Percentiles rank a stretch among this genome's conserved stretches.
Evolutionary conservation across 2,797 vertebrate genomes (phyloP).

Genomic region (Parambassis ranga): DNA sequence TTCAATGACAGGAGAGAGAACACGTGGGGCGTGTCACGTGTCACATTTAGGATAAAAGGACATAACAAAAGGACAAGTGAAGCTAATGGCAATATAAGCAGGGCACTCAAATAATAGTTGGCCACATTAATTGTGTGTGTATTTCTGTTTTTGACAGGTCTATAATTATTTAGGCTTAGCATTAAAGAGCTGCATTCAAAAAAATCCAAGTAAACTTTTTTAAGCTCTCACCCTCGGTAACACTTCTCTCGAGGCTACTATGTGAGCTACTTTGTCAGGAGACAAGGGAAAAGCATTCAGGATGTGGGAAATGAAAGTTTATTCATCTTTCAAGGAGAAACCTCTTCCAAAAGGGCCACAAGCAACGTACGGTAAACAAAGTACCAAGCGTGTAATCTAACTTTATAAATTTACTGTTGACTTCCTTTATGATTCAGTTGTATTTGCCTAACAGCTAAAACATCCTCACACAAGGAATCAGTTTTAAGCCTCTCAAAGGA

Average conservation of each 20-base stretch:
- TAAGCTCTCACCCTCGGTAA: neutral
- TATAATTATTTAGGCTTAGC: neutral
- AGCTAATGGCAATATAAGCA: no score
- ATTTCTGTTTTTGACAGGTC: neutral
- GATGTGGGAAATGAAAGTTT: constrained; percentile 25
- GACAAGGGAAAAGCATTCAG: constrained; percentile 19
- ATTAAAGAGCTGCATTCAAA: neutral
- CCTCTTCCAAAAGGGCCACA: constrained; percentile 23
- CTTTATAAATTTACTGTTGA: constrained; percentile 42
- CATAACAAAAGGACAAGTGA: no score
- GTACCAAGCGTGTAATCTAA: constrained; percentile 47
- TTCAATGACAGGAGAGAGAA: no score
- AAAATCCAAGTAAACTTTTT: neutral
- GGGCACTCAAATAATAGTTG: no score
- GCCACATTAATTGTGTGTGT: neutral
- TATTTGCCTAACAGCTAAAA: constrained; percentile 45
- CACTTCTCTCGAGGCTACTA: constrained; percentile 11
- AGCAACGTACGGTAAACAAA: constrained; percentile 51
- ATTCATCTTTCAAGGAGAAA: constrained; percentile 47
- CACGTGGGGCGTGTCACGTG: no score
- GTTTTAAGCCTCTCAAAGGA: constrained; percentile 45
- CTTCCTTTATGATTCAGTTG: constrained; percentile 41
- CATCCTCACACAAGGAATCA: constrained; percentile 15
- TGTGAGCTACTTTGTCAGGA: constrained; percentile 18
- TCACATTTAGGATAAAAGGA: no score